Conservation (phyloP, 2,888 invertebrate species). For the Carpatolechia fugitivella region DNA sequence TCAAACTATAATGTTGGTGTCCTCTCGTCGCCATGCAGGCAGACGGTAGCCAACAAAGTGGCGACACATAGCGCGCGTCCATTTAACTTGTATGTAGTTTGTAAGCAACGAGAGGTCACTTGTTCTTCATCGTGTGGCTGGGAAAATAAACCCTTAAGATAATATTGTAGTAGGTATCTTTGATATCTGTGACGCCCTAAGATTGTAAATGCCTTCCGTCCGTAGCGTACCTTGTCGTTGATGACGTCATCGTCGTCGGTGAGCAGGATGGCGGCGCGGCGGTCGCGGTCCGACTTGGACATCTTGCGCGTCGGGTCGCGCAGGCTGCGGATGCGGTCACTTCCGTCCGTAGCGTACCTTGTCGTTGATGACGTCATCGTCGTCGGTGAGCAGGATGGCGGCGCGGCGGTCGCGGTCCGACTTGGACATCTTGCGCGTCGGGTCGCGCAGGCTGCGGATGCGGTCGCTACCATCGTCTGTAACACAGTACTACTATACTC, state of each 20-base stretch:
- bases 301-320: constrained; percentile 95
- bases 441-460: constrained; percentile 91
- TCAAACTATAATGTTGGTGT: no score
- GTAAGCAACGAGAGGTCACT: no score
- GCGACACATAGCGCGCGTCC: no score
- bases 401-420: constrained; percentile 85
- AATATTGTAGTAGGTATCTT: no score
- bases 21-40: no score
- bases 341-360: constrained; percentile 76
- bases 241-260: constrained; percentile 79
- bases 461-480: constrained; percentile 79
- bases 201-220: no score
- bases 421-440: constrained; percentile 98
- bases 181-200: no score
- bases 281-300: constrained; percentile 96
- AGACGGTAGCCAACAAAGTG: no score
- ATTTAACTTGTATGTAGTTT: no score
- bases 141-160: no score
- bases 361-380: constrained; percentile 47
- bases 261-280: constrained; percentile 78
- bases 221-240: constrained; percentile 78
- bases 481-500: no score
- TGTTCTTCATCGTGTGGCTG: no score
- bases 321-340: constrained; percentile 87
- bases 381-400: constrained; percentile 85